A percentile compares a stretch with the other conserved stretches of the same genome.
Evolutionary conservation across 2,797 vertebrate genomes (phyloP).

Genomic region (Margarornis squamiger): DNA sequence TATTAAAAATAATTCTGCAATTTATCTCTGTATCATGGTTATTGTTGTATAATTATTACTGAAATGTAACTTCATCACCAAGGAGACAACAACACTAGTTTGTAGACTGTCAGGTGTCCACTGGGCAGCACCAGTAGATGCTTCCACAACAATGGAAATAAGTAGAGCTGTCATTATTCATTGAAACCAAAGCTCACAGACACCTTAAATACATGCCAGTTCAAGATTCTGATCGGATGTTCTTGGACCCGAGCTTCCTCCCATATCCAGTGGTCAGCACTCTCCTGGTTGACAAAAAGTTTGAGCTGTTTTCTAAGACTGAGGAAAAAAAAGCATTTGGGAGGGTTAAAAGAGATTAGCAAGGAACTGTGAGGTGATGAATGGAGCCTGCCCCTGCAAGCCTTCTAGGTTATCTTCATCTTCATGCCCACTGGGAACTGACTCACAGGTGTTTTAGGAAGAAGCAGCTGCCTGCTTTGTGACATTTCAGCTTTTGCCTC

Average conservation of each 20-base stretch:
- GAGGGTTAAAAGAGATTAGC: conserved; percentile 27
- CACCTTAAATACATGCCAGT: background rate
- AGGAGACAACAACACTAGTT: background rate
- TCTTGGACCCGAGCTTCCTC: background rate
- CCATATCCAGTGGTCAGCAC: background rate
- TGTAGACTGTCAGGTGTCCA: background rate
- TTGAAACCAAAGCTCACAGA: background rate
- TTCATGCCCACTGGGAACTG: conserved; percentile 59
- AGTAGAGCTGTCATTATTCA: background rate
- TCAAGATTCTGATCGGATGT: background rate
- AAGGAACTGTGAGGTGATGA: background rate
- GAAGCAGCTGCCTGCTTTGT: conserved; percentile 54
- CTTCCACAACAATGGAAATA: background rate
- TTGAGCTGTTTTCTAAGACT: background rate
- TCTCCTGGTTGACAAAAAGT: background rate
- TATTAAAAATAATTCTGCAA: background rate
- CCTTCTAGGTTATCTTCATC: conserved; percentile 58
- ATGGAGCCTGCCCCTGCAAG: conserved; percentile 44
- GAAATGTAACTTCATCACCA: background rate
- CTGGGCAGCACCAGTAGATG: background rate
- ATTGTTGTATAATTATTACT: background rate
- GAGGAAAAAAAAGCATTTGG: background rate
- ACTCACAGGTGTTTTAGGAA: conserved; percentile 68
- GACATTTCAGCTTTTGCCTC: conserved; percentile 57
- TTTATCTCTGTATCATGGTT: background rate